phyloP scores from a whole-genome alignment of 2,888 invertebrate species.

The Gibbula magus region DNA sequence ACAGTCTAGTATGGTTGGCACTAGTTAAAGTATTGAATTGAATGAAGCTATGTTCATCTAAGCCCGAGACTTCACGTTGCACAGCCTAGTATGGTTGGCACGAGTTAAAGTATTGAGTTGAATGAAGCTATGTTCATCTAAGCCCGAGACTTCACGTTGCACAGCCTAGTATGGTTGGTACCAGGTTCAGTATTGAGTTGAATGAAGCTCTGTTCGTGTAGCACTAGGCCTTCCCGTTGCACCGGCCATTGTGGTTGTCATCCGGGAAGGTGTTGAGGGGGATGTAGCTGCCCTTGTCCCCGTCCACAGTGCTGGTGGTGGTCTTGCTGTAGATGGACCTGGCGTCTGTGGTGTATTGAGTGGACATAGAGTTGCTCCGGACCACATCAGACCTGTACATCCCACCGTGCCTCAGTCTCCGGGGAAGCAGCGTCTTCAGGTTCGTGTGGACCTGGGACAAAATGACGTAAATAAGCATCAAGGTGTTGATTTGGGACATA shows the following conservation, averaged over 20 bases:
- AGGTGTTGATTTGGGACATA: too few species aligned
- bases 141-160: too few species aligned
- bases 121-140: too few species aligned
- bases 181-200: too few species aligned
- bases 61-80: too few species aligned
- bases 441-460: slow-evolving; percentile 36
- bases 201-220: too few species aligned
- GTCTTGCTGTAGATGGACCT: slow-evolving; percentile 13
- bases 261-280: slow-evolving; percentile 33
- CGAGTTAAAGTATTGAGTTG: too few species aligned
- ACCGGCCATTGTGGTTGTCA: slow-evolving; percentile 18
- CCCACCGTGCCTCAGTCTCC: slow-evolving; percentile 22
- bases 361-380: slow-evolving; percentile 34
- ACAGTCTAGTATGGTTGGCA: too few species aligned
- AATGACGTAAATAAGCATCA: too few species aligned
- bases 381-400: slow-evolving; percentile 31
- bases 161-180: too few species aligned
- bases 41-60: neutral
- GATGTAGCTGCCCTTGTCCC: slow-evolving; percentile 33
- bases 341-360: slow-evolving; percentile 38
- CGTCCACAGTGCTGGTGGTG: neutral
- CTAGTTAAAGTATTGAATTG: too few species aligned
- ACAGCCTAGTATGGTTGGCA: too few species aligned
- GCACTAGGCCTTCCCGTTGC: neutral
- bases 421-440: slow-evolving; percentile 29